These are phyloP conservation scores for Odontamblyopus rebecca DNA, from an alignment of 2,797 vertebrate genomes.

Conservation along the genomic window DNA sequence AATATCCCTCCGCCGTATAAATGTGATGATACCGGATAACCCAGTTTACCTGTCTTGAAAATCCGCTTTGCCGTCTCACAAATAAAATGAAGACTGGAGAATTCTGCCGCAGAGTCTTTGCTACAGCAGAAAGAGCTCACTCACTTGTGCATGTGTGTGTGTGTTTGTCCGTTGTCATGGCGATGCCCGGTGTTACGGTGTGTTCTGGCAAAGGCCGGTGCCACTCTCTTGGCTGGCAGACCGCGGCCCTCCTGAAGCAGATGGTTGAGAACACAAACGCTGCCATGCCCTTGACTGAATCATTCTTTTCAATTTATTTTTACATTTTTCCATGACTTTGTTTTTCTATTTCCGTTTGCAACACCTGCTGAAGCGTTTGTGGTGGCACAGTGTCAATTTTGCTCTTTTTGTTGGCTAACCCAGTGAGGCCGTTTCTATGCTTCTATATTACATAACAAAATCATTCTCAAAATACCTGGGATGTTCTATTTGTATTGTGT, in stretches of 20 bases:
- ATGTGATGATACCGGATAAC: conserved; percentile 50
- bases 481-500: too few relatives aligned
- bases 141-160: conserved; percentile 7
- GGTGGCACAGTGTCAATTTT: too few relatives aligned
- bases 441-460: too few relatives aligned
- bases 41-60: conserved; percentile 29
- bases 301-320: conserved; percentile 21
- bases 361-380: background rate
- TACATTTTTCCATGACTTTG: conserved; percentile 9
- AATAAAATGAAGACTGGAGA: conserved; percentile 42
- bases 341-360: background rate
- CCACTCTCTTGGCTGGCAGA: conserved; percentile 55
- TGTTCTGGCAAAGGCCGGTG: conserved; percentile 44
- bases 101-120: conserved; percentile 38
- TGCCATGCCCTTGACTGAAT: conserved; percentile 64
- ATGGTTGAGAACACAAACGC: conserved; percentile 69
- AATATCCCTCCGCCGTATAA: conserved; percentile 39
- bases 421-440: too few relatives aligned
- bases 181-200: conserved; percentile 32
- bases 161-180: conserved; percentile 35
- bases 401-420: too few relatives aligned
- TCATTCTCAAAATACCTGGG: too few relatives aligned
- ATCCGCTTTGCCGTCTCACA: conserved; percentile 41
- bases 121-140: conserved; percentile 41
- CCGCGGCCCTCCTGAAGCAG: conserved; percentile 68